Evolutionary conservation across 2,888 invertebrate genomes (phyloP).

Genomic region (Terebella lapidaria): DNA sequence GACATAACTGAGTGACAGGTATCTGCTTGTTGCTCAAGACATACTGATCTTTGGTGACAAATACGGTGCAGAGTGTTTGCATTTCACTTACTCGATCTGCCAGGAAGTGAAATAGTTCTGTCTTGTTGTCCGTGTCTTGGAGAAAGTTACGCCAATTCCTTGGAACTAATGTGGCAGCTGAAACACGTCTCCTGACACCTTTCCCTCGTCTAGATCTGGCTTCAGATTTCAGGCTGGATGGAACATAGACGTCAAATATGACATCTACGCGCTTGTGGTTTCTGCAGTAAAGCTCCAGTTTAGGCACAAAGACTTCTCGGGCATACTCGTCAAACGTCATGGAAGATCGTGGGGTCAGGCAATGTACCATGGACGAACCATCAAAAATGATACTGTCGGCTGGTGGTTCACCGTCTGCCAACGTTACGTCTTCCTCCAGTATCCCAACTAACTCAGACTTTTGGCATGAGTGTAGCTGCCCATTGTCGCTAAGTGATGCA

Average conservation of each 20-base stretch:
- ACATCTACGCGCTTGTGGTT: conserved; percentile 18
- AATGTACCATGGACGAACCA: conserved; percentile 15
- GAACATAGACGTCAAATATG: conserved; percentile 16
- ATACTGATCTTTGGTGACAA: conserved; percentile 20
- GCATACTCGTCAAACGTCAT: conserved; percentile 21
- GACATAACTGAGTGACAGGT: conserved; percentile 4
- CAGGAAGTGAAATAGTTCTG: conserved; percentile 21
- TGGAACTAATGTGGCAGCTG: not conserved
- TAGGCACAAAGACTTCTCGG: conserved; percentile 5
- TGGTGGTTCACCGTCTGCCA: conserved; percentile 13
- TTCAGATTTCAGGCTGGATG: conserved; percentile 1
- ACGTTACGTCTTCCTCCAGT: conserved; percentile 10
- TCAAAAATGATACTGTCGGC: conserved; percentile 16
- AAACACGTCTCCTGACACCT: conserved; percentile 1
- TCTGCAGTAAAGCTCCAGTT: conserved; percentile 3
- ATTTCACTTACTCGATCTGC: conserved; percentile 16
- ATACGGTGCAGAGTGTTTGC: conserved; percentile 9
- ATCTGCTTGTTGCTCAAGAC: conserved; percentile 9
- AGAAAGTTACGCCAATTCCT: not conserved
- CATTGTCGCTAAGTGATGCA: conserved; percentile 18
- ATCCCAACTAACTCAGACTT: conserved; percentile 18
- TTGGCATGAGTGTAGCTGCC: conserved; percentile 18
- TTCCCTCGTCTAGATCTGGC: conserved; percentile 1
- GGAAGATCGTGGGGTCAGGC: conserved; percentile 9
- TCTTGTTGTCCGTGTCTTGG: conserved; percentile 1